A percentile compares a stretch with the other conserved stretches of the same genome.
Conservation (phyloP, 1,140 invertebrate genomes). For the Lucilia cuprina region DNA sequence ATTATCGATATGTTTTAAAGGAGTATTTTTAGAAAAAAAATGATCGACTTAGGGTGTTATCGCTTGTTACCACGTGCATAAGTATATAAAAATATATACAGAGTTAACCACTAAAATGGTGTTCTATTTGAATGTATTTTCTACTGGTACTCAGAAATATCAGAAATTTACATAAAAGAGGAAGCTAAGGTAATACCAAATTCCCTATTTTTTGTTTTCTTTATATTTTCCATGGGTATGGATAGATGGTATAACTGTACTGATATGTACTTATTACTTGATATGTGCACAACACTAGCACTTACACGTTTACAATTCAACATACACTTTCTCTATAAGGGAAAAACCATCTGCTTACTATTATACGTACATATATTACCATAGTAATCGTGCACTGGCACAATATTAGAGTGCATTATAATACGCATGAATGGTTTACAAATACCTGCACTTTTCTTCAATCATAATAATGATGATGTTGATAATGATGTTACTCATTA, state of each 20-base stretch:
- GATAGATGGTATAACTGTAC: background rate
- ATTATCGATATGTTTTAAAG: too few relatives aligned
- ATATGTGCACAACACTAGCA: background rate
- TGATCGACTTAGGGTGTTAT: too few relatives aligned
- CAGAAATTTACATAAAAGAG: background rate
- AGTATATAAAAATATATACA: background rate
- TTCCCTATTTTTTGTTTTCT: background rate
- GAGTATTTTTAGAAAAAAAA: too few relatives aligned
- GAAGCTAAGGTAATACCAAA: background rate
- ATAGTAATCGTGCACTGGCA: background rate
- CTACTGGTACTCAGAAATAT: background rate
- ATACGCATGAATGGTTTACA: background rate
- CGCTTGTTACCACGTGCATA: too few relatives aligned
- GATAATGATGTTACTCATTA: background rate
- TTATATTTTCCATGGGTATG: background rate
- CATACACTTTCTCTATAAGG: background rate
- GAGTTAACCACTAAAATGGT: background rate
- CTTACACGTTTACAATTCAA: background rate
- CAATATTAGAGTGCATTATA: background rate
- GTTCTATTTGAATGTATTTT: background rate
- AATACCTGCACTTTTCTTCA: background rate
- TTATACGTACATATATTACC: background rate
- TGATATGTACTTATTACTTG: background rate
- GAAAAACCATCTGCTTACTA: background rate
- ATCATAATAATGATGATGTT: background rate